Evolutionary conservation across 1,140 invertebrate genomes (phyloP), one percentile per base, ranked within the genome.

Genomic region (Neuroterus valhalla): DNA sequence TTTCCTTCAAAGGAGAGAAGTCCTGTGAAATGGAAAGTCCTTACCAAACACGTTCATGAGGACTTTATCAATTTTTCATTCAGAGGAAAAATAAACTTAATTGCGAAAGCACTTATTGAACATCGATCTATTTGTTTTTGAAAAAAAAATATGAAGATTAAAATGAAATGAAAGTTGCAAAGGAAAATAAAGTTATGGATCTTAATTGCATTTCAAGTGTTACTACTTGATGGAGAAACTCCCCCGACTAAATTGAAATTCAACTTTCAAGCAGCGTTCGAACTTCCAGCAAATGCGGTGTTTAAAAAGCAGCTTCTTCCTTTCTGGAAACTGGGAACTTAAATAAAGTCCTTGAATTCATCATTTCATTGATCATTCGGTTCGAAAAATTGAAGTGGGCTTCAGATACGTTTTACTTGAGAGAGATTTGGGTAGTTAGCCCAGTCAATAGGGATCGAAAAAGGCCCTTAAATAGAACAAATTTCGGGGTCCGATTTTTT

Each of bases 241-340:
- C 31, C 31, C 12, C n/a, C 3, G 23, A 15, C 55, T 15, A 62
- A 62, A 62, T 62, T 38, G 55, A 62, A 62, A 62, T 26, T 12
- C 23, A 62, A 31, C 55, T 26, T 62, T 62, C 31, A 62, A 62
- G 55, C n/a, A 62, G 14, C 31, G 31, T 26, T 62, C 31, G 55
- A 62, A 62, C 23, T 62, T 62, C 26, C 21, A 26, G 15, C 21
- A 62, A 38, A 15, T 14, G 21, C 23, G 12, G 55, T 62, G 55
- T 62, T 38, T 38, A 38, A 8, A 38, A 38, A 38, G 31, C 31
- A 38, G 31, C 31, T 38, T 38, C 31, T 38, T 38, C 31, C 31
- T 38, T 38, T 8, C 31, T 38, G 31, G 10, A 38, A 38, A 38
- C 31, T 38, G 31, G 31, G 6, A 38, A 38, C 31, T 38, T 38